Conservation (phyloP, 2,113 vertebrate genomes). For the Limanda limanda region DNA sequence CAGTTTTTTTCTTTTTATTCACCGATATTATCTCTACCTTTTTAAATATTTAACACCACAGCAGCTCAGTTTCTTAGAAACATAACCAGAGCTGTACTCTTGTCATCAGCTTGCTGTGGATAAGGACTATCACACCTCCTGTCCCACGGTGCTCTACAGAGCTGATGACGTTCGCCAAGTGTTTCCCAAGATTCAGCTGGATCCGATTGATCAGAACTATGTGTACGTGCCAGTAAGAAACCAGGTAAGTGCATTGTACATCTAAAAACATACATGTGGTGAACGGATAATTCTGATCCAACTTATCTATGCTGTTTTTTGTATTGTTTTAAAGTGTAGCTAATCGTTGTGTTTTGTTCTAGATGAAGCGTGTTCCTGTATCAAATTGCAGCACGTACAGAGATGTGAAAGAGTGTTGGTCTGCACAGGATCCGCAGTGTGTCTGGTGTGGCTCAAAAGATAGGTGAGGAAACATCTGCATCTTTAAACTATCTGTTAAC, state of each 20-base stretch:
- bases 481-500: not conserved
- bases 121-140: conserved; percentile 81
- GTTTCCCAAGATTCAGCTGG: conserved; percentile 87
- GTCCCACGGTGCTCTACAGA: conserved; percentile 87
- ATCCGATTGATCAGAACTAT: conserved; percentile 84
- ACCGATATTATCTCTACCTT: not conserved
- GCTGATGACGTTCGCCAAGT: conserved; percentile 84
- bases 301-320: not conserved
- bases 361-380: conserved; percentile 88
- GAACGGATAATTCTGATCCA: not conserved
- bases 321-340: not conserved
- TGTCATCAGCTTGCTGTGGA: conserved; percentile 88
- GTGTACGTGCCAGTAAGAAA: conserved; percentile 87
- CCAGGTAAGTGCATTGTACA: conserved; percentile 77
- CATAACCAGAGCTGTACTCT: conserved; percentile 3
- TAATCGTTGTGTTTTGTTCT: conserved; percentile 22
- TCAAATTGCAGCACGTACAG: conserved; percentile 81
- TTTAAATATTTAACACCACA: not conserved
- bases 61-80: not conserved
- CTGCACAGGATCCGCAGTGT: conserved; percentile 89
- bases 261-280: not conserved
- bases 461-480: conserved; percentile 59
- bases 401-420: conserved; percentile 83
- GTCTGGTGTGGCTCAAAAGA: conserved; percentile 85
- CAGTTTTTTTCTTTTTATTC: not conserved